Evolutionary conservation across 2,888 invertebrate genomes (phyloP), one percentile per base, ranked within the genome.

Genomic region (Xylophagus ater): DNA sequence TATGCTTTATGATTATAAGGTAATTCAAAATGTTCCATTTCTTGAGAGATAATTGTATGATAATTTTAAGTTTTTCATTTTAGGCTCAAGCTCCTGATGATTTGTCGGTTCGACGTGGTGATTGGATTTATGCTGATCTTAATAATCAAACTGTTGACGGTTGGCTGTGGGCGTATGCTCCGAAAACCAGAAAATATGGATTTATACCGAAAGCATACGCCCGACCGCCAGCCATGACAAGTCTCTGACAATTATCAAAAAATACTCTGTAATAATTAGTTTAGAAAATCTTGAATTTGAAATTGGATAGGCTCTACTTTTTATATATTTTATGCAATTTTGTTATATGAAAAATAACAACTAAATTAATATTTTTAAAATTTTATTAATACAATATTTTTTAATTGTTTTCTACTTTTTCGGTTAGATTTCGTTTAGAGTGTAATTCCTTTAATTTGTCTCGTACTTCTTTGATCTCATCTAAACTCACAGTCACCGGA

Each of bases 141-240:
- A 81, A 81, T 52, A 88, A 89, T 69, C 92, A 92, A 67, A 92
- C 89, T 0, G 89, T 87, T 24, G 92, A 89, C 62, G 93, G 93
- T 24, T 92, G 86, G 89, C 68, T 90, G 47, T 93, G 88, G 92
- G 85, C 89, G 0, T 93, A 93, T 68, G 89, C 90, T 8, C 92
- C 90, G 7, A 88, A 88, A 64, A 83, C 86, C 3, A 71, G 88
- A 19, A 85, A 89, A 61, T 92, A 92, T 57, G 94, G 94, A 23
- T 93, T 93, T 65, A 90, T 94, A 48, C 93, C 93, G 41, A 90
- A 90, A 59, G 89, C 90, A 1, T 92, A 92, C 57, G 92, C 92
- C 7, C 71, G 90, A 13, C 88, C 89, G 4, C 90, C 90, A 9
- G 89, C 89, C 47, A 90, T 89, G 74, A 92, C 90, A 19, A 81